Conservation (phyloP, 2,888 invertebrate species). For the Tubulanus polymorphus region DNA sequence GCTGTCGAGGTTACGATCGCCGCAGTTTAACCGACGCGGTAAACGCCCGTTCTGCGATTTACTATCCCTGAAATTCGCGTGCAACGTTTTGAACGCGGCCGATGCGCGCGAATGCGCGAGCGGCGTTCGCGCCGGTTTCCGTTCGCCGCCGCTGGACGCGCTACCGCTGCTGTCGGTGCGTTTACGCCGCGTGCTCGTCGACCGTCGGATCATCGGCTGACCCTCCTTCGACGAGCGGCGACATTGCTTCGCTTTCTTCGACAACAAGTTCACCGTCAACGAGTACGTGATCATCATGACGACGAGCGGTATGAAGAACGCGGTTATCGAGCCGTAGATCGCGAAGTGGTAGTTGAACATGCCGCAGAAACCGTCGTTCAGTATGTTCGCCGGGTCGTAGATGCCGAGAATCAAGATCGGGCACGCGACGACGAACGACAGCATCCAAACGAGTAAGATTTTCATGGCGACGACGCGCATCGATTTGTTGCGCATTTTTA, state of each 20-base stretch:
- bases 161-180: constrained; percentile 21
- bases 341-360: constrained; percentile 56
- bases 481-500: constrained; percentile 57
- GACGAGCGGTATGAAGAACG: constrained; percentile 90
- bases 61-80: too few relatives aligned
- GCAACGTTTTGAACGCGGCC: too few relatives aligned
- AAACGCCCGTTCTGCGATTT: too few relatives aligned
- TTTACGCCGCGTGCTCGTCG: constrained; percentile 23
- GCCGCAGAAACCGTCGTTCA: constrained; percentile 61
- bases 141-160: constrained; percentile 25
- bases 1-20: too few relatives aligned
- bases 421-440: constrained; percentile 63
- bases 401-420: constrained; percentile 54
- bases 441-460: constrained; percentile 88
- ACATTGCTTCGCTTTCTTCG: constrained; percentile 62
- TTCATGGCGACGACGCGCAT: constrained; percentile 61
- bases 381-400: constrained; percentile 61
- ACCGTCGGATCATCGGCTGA: constrained; percentile 37
- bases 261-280: constrained; percentile 81
- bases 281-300: constrained; percentile 96
- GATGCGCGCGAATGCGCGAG: constrained; percentile 44
- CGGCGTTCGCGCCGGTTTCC: constrained; percentile 29
- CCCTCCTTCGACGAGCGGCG: constrained; percentile 22
- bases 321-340: constrained; percentile 88
- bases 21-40: too few relatives aligned